Evolutionary conservation across 2,888 invertebrate species (phyloP), one percentile per base, ranked within the genome.

Genomic region (Eupithecia abbreviata): DNA sequence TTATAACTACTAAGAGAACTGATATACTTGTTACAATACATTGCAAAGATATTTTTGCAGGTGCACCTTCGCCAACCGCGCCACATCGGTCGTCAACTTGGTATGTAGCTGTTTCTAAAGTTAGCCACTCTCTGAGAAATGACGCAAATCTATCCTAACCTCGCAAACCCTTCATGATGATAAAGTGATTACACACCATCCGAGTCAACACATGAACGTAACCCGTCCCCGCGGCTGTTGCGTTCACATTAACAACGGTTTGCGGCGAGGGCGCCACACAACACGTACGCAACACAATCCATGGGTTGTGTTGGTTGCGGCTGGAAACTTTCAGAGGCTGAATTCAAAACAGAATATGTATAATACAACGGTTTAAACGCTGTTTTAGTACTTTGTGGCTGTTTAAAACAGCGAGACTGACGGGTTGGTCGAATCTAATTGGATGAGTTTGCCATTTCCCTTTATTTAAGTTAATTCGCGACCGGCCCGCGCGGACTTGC

Each of bases 201-300:
- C 5, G 47, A 69, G 49, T 49, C 47, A 47, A 13, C 10, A 58
- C 58, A 18, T 12, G 65, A 65, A 41, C 65, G 65, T 41, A 1
- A 66, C 41, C 13, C 42, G 66, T 66, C 12, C 66, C 70, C 70
- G 49, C 70, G 70, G 41, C 10, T 18, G 75, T 75, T 68, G 66
- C 65, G 49, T 66, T 15, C 66, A 66, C 41, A 66, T 66, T 66
- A 72, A 75, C 72, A 72, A 62, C 68, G 58, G 70, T 9, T 43
- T 51, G 74, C 47, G 69, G 41, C 66, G 30, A 30, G 55, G 18
- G 55, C 42, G 15, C 41, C 1, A 41, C 66, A 66, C 42, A 42
- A 42, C 66, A 3, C 42, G 42, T 13, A 66, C 30, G 30, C 30
- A 30, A 30, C 30, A 30, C 30, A 30, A 30, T 41, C 65, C 30